Conservation (phyloP, 1,140 invertebrate genomes). For the Coelopa frigida region DNA sequence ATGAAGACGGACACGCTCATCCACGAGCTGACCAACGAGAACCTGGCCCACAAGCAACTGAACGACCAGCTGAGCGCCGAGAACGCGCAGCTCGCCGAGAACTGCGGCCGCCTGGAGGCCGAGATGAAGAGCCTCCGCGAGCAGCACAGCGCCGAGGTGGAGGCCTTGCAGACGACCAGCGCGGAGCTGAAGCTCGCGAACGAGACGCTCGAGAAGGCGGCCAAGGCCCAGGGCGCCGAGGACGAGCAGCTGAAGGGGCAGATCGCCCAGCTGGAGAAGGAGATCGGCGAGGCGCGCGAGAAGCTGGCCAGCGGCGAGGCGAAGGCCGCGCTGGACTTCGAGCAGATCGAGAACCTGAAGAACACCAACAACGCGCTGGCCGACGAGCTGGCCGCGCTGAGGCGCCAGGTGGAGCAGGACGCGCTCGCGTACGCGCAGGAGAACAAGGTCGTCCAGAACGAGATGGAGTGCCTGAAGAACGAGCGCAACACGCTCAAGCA, state of each 20-base stretch:
- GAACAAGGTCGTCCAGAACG: conserved; percentile 26
- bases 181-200: conserved; percentile 32
- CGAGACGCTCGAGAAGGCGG: conserved; percentile 22
- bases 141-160: conserved; percentile 25
- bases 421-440: conserved; percentile 37
- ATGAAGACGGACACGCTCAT: conserved; percentile 31
- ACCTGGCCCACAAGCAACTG: conserved; percentile 24
- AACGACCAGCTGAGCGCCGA: conserved; percentile 28
- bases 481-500: conserved; percentile 42
- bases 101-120: conserved; percentile 21
- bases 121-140: conserved; percentile 27
- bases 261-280: conserved; percentile 21
- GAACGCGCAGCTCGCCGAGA: conserved; percentile 19
- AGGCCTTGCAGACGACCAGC: conserved; percentile 21
- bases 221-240: conserved; percentile 15
- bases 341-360: conserved; percentile 28
- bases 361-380: conserved; percentile 25
- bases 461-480: conserved; percentile 34
- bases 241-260: conserved; percentile 22
- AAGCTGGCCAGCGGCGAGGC: conserved; percentile 20
- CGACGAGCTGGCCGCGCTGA: conserved; percentile 23
- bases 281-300: conserved; percentile 22
- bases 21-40: conserved; percentile 26
- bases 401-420: conserved; percentile 38
- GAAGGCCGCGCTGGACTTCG: conserved; percentile 22